Percentiles rank a stretch among this genome's conserved stretches.
Conservation (phyloP, 2,797 vertebrate genomes). For the Gobio occitaniae region DNA sequence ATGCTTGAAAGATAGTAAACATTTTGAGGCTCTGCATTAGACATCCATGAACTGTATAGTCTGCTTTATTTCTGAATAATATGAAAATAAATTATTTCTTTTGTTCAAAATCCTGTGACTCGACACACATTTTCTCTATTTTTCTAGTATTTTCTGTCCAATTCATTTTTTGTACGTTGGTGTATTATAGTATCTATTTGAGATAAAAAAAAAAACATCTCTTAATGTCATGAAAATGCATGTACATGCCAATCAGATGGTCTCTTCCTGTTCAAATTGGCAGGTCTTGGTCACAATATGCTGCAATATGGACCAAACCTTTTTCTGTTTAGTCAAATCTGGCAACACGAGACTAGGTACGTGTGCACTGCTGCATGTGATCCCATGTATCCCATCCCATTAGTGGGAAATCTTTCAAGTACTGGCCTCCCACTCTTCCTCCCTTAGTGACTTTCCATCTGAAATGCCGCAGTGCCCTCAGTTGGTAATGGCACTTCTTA, state of each 20-base stretch:
- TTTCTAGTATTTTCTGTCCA: not conserved
- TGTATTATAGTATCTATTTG: not conserved
- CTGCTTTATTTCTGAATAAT: not conserved
- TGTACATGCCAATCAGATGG: not conserved
- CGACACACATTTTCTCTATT: not conserved
- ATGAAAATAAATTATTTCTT: not conserved
- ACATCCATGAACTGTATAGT: not conserved
- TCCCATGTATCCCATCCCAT: conserved; percentile 30
- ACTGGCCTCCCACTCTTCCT: conserved; percentile 39
- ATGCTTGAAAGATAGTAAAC: not conserved
- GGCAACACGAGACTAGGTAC: not conserved
- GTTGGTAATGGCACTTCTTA: conserved; percentile 62
- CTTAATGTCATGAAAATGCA: not conserved
- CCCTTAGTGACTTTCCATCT: conserved; percentile 56
- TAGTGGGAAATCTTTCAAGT: conserved; percentile 48
- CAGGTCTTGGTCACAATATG: not conserved
- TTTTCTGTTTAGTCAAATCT: not conserved
- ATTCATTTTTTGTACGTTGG: not conserved
- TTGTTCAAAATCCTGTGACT: not conserved
- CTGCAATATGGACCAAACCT: not conserved
- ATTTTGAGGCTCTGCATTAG: not conserved
- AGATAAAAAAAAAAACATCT: not conserved
- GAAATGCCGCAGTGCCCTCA: conserved; percentile 68
- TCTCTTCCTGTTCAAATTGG: not conserved
- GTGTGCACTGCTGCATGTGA: conserved; percentile 32